Evolutionary conservation across 2,113 vertebrate species (phyloP).

Genomic region (Pica pica): DNA sequence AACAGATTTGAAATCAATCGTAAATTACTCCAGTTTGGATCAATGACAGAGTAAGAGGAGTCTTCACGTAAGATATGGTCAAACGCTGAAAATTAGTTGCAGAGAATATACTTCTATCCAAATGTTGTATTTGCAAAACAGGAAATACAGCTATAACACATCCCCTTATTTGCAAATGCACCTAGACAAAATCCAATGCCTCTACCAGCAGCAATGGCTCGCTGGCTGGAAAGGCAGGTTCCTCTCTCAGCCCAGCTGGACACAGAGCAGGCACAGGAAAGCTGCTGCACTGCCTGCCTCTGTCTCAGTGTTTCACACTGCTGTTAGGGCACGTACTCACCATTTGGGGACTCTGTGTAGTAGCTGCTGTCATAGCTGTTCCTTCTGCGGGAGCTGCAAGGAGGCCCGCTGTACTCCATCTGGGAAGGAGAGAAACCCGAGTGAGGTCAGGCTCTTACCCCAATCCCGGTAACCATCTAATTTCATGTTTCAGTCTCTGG

Average conservation of each 20-base stretch:
- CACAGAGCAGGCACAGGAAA: not conserved
- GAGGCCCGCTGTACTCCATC: conserved; percentile 88
- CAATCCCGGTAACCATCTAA: not conserved
- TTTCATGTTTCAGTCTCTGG: not conserved
- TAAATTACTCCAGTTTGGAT: not conserved
- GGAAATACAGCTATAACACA: not conserved
- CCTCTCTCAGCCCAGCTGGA: not conserved
- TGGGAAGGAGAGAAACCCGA: conserved; percentile 55
- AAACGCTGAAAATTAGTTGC: not conserved
- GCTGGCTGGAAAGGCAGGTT: not conserved
- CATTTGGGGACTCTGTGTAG: conserved; percentile 80
- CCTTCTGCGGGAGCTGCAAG: conserved; percentile 76
- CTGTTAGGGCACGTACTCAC: conserved; percentile 53
- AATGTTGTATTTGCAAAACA: not conserved
- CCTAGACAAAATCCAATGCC: not conserved
- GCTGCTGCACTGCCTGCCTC: not conserved
- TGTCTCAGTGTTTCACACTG: not conserved
- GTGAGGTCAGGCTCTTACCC: not conserved
- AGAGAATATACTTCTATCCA: not conserved
- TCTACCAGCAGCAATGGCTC: not conserved
- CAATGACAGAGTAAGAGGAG: not conserved
- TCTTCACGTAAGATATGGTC: not conserved
- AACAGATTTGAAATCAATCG: not conserved
- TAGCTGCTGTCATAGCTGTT: conserved; percentile 85
- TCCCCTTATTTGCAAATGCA: not conserved